These are phyloP conservation scores for Troilus luridus DNA, from an alignment of 2,888 invertebrate genomes.

Conservation along the genomic window DNA sequence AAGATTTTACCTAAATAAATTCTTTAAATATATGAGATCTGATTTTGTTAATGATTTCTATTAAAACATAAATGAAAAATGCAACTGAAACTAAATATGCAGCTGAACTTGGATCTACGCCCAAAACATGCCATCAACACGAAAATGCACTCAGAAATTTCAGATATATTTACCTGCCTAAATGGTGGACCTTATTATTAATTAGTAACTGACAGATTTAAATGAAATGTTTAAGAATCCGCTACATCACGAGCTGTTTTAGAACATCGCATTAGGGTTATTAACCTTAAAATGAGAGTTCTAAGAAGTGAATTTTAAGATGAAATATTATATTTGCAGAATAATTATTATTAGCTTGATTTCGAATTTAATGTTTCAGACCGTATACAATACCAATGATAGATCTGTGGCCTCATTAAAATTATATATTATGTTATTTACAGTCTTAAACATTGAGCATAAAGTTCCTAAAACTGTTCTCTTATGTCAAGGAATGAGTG, in stretches of 20 bases:
- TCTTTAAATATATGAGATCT: too few species aligned
- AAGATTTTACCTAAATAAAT: too few species aligned
- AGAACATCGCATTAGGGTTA: neutral
- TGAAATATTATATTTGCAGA: neutral
- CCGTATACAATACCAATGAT: too few species aligned
- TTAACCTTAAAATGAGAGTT: neutral
- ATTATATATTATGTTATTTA: too few species aligned
- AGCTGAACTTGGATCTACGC: neutral
- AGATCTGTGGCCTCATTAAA: too few species aligned
- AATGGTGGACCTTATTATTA: neutral
- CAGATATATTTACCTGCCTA: slow-evolving; percentile 11
- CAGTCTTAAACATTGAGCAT: too few species aligned
- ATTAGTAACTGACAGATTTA: slow-evolving; percentile 9
- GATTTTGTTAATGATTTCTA: neutral
- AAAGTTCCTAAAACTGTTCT: too few species aligned
- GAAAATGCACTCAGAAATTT: neutral
- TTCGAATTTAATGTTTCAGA: too few species aligned
- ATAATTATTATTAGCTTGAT: too few species aligned
- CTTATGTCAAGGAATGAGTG: too few species aligned
- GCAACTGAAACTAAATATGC: neutral
- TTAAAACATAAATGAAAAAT: neutral
- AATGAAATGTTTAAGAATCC: neutral
- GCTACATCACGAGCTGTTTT: neutral
- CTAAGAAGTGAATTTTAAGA: neutral
- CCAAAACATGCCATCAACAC: neutral